Conservation (phyloP, 2,797 vertebrate genomes). For the Crenichthys baileyi region DNA sequence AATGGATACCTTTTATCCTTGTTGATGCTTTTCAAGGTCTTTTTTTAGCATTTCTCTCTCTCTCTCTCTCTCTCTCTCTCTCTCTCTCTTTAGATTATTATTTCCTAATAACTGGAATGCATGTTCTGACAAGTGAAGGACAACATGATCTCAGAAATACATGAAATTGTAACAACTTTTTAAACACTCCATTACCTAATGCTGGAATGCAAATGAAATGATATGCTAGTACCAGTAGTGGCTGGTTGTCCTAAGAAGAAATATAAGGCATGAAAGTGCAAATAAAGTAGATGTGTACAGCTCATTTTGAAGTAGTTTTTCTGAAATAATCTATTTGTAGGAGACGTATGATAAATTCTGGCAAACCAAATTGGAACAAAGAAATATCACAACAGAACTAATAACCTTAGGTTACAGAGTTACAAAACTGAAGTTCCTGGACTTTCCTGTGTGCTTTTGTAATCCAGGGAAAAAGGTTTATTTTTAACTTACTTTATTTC, state of each 20-base stretch:
- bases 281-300: neutral
- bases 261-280: too few species aligned
- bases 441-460: too few species aligned
- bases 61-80: neutral
- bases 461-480: too few species aligned
- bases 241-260: neutral
- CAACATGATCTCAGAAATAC: neutral
- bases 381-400: neutral
- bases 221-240: neutral
- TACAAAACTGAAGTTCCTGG: too few species aligned
- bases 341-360: neutral
- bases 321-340: neutral
- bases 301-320: neutral
- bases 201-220: neutral
- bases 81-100: neutral
- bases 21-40: neutral
- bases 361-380: neutral
- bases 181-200: neutral
- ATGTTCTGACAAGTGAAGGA: neutral
- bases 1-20: neutral
- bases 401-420: too few species aligned
- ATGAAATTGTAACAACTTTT: neutral
- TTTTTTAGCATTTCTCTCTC: neutral
- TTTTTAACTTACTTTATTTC: too few species aligned
- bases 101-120: constrained; percentile 1